Conservation (phyloP, 2,113 vertebrate genomes). For the Papio anubis region DNA sequence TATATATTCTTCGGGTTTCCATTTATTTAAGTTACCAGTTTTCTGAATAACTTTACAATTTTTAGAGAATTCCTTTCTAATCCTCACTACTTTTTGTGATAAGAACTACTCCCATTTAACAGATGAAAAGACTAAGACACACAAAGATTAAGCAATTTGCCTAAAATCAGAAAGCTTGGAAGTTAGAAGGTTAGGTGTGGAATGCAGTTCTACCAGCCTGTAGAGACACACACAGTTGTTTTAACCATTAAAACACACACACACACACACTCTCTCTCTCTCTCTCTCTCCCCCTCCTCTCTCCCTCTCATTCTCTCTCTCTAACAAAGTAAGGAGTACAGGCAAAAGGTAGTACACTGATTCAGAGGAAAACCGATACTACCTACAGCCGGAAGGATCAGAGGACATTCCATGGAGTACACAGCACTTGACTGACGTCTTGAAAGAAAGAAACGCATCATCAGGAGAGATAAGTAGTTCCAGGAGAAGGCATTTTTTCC, state of each 20-base stretch:
- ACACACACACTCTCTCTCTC: neutral
- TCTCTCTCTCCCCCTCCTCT: rapidly evolving
- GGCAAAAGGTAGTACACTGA: neutral
- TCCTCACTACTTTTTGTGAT: neutral
- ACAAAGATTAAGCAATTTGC: neutral
- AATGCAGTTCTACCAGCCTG: neutral
- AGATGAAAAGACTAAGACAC: neutral
- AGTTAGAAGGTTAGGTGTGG: neutral
- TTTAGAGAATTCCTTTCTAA: neutral
- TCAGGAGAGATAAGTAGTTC: neutral
- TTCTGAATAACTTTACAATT: neutral
- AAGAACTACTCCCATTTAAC: neutral
- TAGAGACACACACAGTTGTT: neutral
- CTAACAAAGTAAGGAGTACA: neutral
- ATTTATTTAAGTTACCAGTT: neutral
- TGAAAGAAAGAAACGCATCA: neutral
- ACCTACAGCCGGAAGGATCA: constrained; percentile 5
- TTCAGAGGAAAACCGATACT: constrained; percentile 1
- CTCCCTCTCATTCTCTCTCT: too few species aligned
- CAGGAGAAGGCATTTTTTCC: neutral
- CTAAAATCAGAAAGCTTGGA: constrained; percentile 14
- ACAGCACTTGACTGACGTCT: neutral
- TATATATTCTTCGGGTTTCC: neutral
- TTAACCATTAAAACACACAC: neutral
- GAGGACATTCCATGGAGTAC: neutral